Percentiles rank a stretch among this genome's conserved stretches.
Conservation (phyloP, 1,140 invertebrate genomes). For the Spodoptera frugiperda region DNA sequence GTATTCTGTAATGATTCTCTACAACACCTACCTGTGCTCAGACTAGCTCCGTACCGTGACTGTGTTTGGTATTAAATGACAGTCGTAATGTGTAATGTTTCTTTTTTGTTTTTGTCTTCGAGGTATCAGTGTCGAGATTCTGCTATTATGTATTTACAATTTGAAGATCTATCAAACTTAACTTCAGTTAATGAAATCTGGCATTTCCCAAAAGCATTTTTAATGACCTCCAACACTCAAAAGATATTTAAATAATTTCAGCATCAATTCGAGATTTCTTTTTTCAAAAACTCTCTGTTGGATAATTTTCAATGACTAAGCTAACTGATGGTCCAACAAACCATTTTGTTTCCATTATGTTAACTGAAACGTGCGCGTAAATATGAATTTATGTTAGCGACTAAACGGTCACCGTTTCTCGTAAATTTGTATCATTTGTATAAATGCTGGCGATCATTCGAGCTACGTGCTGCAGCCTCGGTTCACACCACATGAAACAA, state of each 20-base stretch:
- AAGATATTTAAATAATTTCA: background rate
- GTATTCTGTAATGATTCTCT: slow-evolving; percentile 67
- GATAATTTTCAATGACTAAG: slow-evolving; percentile 7
- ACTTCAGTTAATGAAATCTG: too few species aligned
- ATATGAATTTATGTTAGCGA: slow-evolving; percentile 49
- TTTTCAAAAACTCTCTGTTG: background rate
- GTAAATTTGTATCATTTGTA: slow-evolving; percentile 65
- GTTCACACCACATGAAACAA: slow-evolving; percentile 45
- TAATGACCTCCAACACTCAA: background rate
- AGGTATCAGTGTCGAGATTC: background rate
- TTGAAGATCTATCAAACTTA: too few species aligned
- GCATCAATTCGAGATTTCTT: background rate
- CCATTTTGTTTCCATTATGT: slow-evolving; percentile 2
- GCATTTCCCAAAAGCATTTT: too few species aligned
- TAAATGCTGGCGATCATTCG: slow-evolving; percentile 51
- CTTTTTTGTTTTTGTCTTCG: background rate
- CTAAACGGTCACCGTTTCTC: slow-evolving; percentile 51
- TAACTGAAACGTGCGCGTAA: slow-evolving; percentile 50
- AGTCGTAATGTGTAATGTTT: background rate
- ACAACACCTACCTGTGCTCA: slow-evolving; percentile 18
- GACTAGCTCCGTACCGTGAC: slow-evolving; percentile 3
- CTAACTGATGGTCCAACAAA: too few species aligned
- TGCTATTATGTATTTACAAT: background rate
- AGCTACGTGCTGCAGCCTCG: slow-evolving; percentile 18
- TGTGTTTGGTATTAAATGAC: slow-evolving; percentile 15